A percentile compares a stretch with the other conserved stretches of the same genome.
These are phyloP conservation scores for Colistium nudipinnis DNA, from an alignment of 2,113 vertebrate species.

Conservation along the genomic window DNA sequence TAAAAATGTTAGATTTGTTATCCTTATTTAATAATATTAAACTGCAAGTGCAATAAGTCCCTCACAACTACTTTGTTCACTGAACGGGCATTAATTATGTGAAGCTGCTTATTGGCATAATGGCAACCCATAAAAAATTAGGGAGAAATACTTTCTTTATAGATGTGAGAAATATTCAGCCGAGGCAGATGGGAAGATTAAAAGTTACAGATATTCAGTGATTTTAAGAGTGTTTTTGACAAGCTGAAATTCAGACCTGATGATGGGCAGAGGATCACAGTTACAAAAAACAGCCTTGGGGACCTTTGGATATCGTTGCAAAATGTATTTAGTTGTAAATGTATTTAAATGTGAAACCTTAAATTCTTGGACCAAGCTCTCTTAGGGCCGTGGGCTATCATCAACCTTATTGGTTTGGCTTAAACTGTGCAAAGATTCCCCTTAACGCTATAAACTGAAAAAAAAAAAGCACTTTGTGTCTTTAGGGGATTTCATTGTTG, in stretches of 20 bases:
- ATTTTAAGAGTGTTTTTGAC: not conserved
- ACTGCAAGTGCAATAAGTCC: not conserved
- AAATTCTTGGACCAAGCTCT: too few relatives aligned
- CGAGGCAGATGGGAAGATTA: not conserved
- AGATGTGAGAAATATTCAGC: not conserved
- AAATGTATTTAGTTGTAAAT: not conserved
- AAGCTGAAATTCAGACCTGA: not conserved
- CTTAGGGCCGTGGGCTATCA: not conserved
- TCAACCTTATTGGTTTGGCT: not conserved
- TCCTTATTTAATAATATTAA: too few relatives aligned
- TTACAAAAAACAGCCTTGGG: not conserved
- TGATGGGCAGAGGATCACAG: not conserved
- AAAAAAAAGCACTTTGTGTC: not conserved
- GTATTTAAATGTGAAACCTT: too few relatives aligned
- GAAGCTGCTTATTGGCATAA: too few relatives aligned
- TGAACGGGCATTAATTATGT: not conserved
- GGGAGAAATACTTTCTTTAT: not conserved
- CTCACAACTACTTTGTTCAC: not conserved
- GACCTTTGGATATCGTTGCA: not conserved
- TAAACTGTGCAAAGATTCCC: not conserved
- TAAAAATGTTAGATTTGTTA: too few relatives aligned
- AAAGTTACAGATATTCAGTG: not conserved
- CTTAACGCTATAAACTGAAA: not conserved
- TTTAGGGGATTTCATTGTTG: conserved; percentile 2
- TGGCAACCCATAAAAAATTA: too few relatives aligned